Evolutionary conservation across 92 coral and sea anemone genomes (phyloP), one percentile per base, ranked within the genome.

Genomic region (Zoanthus sansibaricus): DNA sequence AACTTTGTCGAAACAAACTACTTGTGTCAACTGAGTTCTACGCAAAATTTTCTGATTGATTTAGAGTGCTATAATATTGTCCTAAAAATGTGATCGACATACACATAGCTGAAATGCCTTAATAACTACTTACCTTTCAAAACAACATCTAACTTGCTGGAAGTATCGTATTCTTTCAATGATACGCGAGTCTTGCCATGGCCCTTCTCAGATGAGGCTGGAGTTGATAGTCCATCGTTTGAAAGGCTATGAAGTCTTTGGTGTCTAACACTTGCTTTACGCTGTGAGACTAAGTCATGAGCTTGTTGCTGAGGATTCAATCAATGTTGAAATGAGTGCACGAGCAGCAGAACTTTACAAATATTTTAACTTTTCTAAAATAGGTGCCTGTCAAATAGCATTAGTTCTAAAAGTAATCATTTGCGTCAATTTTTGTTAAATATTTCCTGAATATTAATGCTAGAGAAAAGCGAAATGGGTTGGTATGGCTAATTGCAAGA

Each of bases 121-220:
- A 54, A 12, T 13, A 10, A 10, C 64, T 61, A 17, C 20, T 0
- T 86, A 95, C 99, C 99, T 97, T 94, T 97, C 6, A 97, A 78
- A 32, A 97, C 94, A 32, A 97, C 87, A 86, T 97, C 98, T 47
- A 97, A 87, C 83, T 95, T 97, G 72, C 92, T 89, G 14, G 94
- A 66, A 25, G 87, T 78, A 61, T 95, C 98, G 59, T 97, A 97
- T n/a, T 74, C 82, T 71, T 90, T 94, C 66, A 70, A 78, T 0
- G 96, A 88, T n/a, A 77, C 79, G 58, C 89, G 86, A 47, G 92
- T 78, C 72, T 91, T 85, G 46, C 75, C 76, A 8, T 87, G 86
- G 5, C 82, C 75, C 52, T 72, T 84, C 59, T 88, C 94, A 45
- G 74, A 64, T 49, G 83, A 59, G 5, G 13, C 73, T 13, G 64